A percentile compares a stretch with the other conserved stretches of the same genome.
Conservation (phyloP, 1,140 invertebrate genomes). For the Pseudomyrmex gracilis region DNA sequence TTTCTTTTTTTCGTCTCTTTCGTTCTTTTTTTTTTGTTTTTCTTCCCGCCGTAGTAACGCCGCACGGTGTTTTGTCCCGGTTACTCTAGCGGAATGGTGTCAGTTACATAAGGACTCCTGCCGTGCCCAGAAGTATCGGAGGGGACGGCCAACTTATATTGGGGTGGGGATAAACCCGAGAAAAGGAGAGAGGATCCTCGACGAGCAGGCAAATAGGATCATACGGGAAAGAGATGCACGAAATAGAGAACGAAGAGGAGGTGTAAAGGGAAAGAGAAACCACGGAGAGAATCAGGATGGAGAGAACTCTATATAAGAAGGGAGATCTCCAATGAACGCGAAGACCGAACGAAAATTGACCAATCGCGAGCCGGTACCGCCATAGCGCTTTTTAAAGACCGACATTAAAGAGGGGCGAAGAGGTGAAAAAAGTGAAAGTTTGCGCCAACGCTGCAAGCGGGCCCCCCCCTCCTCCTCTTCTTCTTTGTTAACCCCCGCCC, state of each 20-base stretch:
- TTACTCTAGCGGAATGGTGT: conserved; percentile 82
- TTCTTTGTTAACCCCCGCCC: conserved; percentile 45
- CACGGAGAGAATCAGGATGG: neutral
- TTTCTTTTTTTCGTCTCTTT: conserved; percentile 47
- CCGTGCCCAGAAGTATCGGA: conserved; percentile 80
- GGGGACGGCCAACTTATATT: conserved; percentile 56
- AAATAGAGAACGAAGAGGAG: conserved; percentile 15
- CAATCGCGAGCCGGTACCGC: conserved; percentile 73
- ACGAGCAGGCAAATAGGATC: conserved; percentile 58
- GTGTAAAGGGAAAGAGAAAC: conserved; percentile 49
- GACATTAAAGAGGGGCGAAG: conserved; percentile 62
- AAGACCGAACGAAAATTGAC: conserved; percentile 77
- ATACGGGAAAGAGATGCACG: conserved; percentile 24
- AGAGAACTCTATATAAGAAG: conserved; percentile 28
- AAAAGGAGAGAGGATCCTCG: conserved; percentile 63
- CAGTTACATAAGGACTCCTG: conserved; percentile 84
- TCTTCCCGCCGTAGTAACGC: conserved; percentile 69
- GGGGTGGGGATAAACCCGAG: conserved; percentile 45
- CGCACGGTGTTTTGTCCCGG: conserved; percentile 79
- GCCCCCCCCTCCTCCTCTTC: neutral
- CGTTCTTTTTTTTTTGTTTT: conserved; percentile 69
- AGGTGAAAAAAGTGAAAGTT: conserved; percentile 84
- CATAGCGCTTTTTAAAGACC: conserved; percentile 70
- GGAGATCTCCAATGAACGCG: conserved; percentile 75
- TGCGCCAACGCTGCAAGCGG: conserved; percentile 67